These are phyloP conservation scores for Dendrolimus pini DNA, from an alignment of 2,888 invertebrate species.

Conservation along the genomic window DNA sequence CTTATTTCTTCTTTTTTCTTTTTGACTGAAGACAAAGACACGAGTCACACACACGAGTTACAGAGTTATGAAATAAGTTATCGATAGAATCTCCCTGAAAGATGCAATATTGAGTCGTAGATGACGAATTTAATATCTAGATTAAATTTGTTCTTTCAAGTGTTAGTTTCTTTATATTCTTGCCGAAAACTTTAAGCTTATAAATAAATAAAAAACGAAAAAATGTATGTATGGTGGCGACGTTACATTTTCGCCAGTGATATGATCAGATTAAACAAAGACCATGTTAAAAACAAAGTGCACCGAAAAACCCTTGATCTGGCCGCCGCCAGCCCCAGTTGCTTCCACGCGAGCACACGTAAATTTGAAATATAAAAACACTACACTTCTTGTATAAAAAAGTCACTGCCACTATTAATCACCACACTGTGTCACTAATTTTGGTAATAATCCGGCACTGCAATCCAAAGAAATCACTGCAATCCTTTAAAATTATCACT, in stretches of 20 bases:
- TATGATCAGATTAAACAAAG: constrained; percentile 21
- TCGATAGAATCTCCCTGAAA: too few relatives aligned
- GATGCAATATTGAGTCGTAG: too few relatives aligned
- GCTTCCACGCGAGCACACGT: constrained; percentile 7
- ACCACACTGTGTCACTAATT: constrained; percentile 61
- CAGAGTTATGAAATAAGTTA: too few relatives aligned
- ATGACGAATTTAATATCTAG: background rate
- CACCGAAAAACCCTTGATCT: constrained; percentile 40
- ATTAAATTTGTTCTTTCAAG: background rate
- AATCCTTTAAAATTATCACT: constrained; percentile 47
- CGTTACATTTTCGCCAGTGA: too few relatives aligned
- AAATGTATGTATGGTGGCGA: too few relatives aligned
- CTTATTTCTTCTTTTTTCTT: too few relatives aligned
- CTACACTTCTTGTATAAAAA: constrained; percentile 48
- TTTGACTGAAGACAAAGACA: too few relatives aligned
- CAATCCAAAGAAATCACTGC: constrained; percentile 71
- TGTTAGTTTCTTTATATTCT: background rate
- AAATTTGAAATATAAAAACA: constrained; percentile 20
- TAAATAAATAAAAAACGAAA: too few relatives aligned
- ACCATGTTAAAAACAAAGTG: constrained; percentile 58
- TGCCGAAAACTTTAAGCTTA: background rate
- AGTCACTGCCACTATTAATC: constrained; percentile 56
- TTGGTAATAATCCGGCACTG: constrained; percentile 60
- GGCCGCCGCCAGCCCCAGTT: constrained; percentile 66
- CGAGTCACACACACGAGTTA: too few relatives aligned